Conservation (phyloP, 2,888 invertebrate genomes). For the Stenchaetothrips biformis region DNA sequence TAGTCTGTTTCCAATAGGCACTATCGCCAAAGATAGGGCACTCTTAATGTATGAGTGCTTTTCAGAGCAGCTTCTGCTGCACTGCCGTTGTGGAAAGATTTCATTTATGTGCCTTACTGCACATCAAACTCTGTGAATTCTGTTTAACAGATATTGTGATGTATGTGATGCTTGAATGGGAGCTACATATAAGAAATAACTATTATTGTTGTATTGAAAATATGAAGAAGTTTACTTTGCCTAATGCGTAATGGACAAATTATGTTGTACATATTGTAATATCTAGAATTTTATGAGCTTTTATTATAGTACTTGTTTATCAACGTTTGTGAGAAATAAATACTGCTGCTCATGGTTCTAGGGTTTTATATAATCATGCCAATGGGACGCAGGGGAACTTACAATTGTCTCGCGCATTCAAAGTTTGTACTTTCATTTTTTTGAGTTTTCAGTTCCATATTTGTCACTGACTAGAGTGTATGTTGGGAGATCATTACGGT, state of each 20-base stretch:
- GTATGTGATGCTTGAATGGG: conserved; percentile 9
- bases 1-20: conserved; percentile 22
- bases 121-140: conserved; percentile 19
- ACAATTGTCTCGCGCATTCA: neutral
- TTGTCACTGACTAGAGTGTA: neutral
- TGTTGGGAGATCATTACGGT: neutral
- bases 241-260: neutral
- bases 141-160: conserved; percentile 19
- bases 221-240: conserved; percentile 16
- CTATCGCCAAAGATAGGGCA: conserved; percentile 6
- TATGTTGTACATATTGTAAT: conserved; percentile 17
- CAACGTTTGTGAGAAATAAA: neutral
- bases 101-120: conserved; percentile 12
- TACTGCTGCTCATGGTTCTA: neutral
- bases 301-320: neutral
- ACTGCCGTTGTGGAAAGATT: neutral
- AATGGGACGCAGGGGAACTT: neutral
- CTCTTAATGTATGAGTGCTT: neutral
- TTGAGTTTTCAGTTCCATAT: neutral
- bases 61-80: neutral
- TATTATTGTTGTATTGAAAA: neutral
- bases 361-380: neutral
- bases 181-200: conserved; percentile 3
- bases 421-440: neutral
- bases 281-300: neutral